Conservation (phyloP, 2,113 vertebrate species). For the Planiliza haematocheilus region DNA sequence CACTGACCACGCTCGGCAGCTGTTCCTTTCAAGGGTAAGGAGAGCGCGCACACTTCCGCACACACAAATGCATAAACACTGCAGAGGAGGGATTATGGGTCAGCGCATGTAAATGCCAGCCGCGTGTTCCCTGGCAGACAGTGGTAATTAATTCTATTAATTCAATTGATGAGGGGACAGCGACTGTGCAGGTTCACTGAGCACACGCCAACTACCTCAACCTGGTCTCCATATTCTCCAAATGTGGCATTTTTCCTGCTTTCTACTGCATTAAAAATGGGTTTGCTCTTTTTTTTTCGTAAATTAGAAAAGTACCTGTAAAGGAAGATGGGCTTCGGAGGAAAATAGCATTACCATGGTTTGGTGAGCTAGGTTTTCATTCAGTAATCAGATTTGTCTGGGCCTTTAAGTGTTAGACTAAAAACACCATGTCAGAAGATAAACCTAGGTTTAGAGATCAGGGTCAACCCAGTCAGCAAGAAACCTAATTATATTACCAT, state of each 20-base stretch:
- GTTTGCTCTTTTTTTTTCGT: too few relatives aligned
- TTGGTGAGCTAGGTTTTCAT: neutral
- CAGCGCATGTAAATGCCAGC: slow-evolving; percentile 76
- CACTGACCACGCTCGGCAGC: slow-evolving; percentile 31
- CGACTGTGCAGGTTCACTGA: slow-evolving; percentile 65
- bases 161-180: slow-evolving; percentile 77
- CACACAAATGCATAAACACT: slow-evolving; percentile 9
- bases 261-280: neutral
- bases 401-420: too few relatives aligned
- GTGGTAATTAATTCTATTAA: slow-evolving; percentile 78
- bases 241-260: slow-evolving; percentile 15
- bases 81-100: slow-evolving; percentile 60
- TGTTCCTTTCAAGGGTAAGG: slow-evolving; percentile 50
- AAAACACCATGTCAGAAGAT: too few relatives aligned
- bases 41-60: neutral
- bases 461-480: too few relatives aligned
- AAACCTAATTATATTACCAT: too few relatives aligned
- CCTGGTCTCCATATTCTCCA: slow-evolving; percentile 46
- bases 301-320: neutral
- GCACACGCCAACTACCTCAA: slow-evolving; percentile 42
- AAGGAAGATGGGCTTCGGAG: neutral
- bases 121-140: slow-evolving; percentile 66
- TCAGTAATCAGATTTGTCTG: too few relatives aligned
- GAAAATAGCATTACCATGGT: neutral
- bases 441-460: too few relatives aligned